Evolutionary conservation across 1,140 invertebrate genomes (phyloP), one percentile per base, ranked within the genome.

Genomic region (Calycopis cecrops): DNA sequence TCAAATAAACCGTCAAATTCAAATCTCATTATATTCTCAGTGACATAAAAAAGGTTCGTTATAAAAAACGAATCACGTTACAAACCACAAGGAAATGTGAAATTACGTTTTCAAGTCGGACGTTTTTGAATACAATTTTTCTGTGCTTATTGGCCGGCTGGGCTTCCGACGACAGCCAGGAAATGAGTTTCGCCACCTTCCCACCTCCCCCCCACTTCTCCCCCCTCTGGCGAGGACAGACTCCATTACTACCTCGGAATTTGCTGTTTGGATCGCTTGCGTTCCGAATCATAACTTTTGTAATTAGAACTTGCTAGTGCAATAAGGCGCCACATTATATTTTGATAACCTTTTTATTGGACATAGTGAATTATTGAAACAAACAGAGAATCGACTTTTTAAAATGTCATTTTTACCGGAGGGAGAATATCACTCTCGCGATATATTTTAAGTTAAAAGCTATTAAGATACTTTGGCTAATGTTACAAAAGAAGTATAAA

Each of bases 51-150:
- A 42, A 18, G n/a, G 52, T 16, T 12, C 12, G 35, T 18, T 37
- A 11, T 33, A 52, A 37, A 61, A 57, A 58, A 59, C 51, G 57
- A 51, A 57, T 57, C 16, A 48, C 38, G 42, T 59, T 48, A 48
- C 51, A 10, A 17, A 18, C 37, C 35, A 48, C 12, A 61, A 63
- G 69, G 65, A 71, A 75, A 67, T 67, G 67, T 65, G 66, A 70
- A 77, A 76, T 77, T 75, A 73, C 59, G 65, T 60, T 65, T 71
- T 69, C 56, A 65, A 71, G 57, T 61, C 67, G 69, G 67, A 67
- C 64, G 69, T 65, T 72, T 74, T 65, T 74, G 72, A 79, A 77
- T 76, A 77, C 63, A 78, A 73, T 80, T 80, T 83, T 81, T 76
- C 71, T 64, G 60, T 71, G 69, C 65, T 79, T 79, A 85, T 81